phyloP scores from a whole-genome alignment of 2,888 invertebrate species.

The Rugalucina vietnamica region DNA sequence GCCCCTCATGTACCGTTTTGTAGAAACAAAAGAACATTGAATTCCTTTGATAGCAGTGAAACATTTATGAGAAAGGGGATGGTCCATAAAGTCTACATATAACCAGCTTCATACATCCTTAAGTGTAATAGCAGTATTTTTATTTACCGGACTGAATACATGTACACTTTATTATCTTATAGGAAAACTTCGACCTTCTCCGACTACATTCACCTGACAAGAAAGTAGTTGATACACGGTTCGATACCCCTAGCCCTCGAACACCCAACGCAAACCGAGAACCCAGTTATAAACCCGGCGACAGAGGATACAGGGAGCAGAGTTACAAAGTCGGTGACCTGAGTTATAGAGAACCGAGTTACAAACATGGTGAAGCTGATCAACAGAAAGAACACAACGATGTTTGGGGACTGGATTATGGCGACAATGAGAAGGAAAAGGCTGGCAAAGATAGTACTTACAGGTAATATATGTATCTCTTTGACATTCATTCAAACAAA shows the following conservation, averaged over 20 bases:
- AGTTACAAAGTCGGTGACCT: not conserved
- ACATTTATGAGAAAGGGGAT: too few relatives aligned
- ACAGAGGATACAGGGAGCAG: not conserved
- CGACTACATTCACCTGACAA: constrained; percentile 47
- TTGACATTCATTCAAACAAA: too few relatives aligned
- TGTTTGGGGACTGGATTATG: constrained; percentile 51
- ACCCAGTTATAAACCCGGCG: not conserved
- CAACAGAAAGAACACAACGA: constrained; percentile 38
- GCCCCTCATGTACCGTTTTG: too few relatives aligned
- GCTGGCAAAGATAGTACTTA: constrained; percentile 47
- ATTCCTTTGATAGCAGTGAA: too few relatives aligned
- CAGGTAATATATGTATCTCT: too few relatives aligned
- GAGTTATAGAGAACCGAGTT: not conserved
- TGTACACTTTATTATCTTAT: too few relatives aligned
- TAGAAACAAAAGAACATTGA: too few relatives aligned
- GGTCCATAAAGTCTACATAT: too few relatives aligned
- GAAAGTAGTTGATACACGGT: not conserved
- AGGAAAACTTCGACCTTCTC: constrained; percentile 52
- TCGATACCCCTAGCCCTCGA: not conserved
- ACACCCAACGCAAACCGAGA: not conserved
- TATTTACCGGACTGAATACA: too few relatives aligned
- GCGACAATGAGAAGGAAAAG: constrained; percentile 45
- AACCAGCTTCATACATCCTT: too few relatives aligned
- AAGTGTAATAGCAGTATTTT: too few relatives aligned
- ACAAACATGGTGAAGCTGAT: not conserved